phyloP scores from a whole-genome alignment of 2,888 invertebrate species.

The Glaucopsyche alexis region DNA sequence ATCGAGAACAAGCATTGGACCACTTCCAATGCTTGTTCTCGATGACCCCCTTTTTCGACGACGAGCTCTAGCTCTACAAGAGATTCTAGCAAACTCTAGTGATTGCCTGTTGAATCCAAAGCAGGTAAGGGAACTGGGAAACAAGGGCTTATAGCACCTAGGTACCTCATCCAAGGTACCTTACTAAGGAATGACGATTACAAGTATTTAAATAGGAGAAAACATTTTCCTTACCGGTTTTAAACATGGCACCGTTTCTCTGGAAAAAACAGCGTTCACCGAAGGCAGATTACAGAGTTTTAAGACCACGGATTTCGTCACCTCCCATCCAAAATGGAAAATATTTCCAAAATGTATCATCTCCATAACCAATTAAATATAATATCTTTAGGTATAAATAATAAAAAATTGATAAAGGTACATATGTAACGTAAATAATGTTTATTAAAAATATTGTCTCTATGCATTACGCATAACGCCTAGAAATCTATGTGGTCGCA shows the following conservation, averaged over 20 bases:
- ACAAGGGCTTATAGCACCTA: too few relatives aligned
- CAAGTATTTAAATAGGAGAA: neutral
- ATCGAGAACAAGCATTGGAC: too few relatives aligned
- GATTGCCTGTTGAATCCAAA: too few relatives aligned
- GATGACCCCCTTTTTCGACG: too few relatives aligned
- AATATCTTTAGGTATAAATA: slow-evolving; percentile 45
- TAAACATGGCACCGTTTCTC: slow-evolving; percentile 56
- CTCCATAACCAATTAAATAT: slow-evolving; percentile 47
- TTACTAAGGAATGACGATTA: too few relatives aligned
- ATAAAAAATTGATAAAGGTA: slow-evolving; percentile 43
- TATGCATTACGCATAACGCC: too few relatives aligned
- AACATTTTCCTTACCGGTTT: slow-evolving; percentile 52
- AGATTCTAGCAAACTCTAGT: too few relatives aligned
- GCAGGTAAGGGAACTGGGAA: too few relatives aligned
- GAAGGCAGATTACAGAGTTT: slow-evolving; percentile 47
- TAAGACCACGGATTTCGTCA: slow-evolving; percentile 40
- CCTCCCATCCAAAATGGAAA: slow-evolving; percentile 48
- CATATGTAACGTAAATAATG: slow-evolving; percentile 35
- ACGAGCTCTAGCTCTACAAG: too few relatives aligned
- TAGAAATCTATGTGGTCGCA: slow-evolving; percentile 9
- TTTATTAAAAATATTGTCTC: neutral
- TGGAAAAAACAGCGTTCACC: slow-evolving; percentile 54
- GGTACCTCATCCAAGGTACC: too few relatives aligned
- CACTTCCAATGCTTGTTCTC: too few relatives aligned
- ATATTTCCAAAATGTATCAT: slow-evolving; percentile 67